phyloP scores from a whole-genome alignment of 2,113 vertebrate species.

The Tetraodon nigroviridis region DNA sequence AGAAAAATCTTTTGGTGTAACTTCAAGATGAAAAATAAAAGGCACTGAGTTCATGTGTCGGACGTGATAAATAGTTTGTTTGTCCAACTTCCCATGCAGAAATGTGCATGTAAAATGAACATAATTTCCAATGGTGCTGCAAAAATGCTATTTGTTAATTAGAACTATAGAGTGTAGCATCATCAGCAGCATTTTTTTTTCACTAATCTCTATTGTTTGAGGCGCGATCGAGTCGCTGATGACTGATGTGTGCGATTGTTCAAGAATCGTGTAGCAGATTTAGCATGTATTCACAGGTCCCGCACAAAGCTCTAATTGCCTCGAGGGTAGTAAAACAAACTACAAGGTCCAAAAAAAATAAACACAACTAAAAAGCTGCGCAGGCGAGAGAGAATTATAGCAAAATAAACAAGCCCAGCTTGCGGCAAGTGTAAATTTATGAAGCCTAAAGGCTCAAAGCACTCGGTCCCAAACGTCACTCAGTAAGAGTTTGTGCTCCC shows the following conservation, averaged over 20 bases:
- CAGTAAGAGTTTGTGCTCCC: conserved; percentile 45
- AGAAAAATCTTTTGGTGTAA: too few relatives aligned
- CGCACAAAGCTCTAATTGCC: conserved; percentile 50
- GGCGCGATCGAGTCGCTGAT: background rate
- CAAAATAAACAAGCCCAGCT: conserved; percentile 68
- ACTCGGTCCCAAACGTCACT: conserved; percentile 47
- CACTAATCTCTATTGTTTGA: too few relatives aligned
- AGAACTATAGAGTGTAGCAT: too few relatives aligned
- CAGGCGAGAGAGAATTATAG: conserved; percentile 61
- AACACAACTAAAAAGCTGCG: conserved; percentile 55
- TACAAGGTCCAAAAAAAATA: conserved; percentile 58
- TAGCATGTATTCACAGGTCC: conserved; percentile 56
- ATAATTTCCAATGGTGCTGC: too few relatives aligned
- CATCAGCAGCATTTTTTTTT: too few relatives aligned
- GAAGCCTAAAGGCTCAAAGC: conserved; percentile 55
- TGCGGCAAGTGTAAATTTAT: conserved; percentile 48
- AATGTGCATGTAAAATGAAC: too few relatives aligned
- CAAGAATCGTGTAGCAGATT: conserved; percentile 48
- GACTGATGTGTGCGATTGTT: conserved; percentile 47
- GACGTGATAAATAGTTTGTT: too few relatives aligned
- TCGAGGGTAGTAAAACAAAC: conserved; percentile 66
- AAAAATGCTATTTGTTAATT: too few relatives aligned
- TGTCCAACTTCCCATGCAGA: too few relatives aligned
- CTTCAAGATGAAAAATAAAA: too few relatives aligned
- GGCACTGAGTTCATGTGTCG: too few relatives aligned